Percentiles rank a stretch among this genome's conserved stretches.
phyloP scores from a whole-genome alignment of 2,797 vertebrate genomes.

The Sparus aurata region DNA sequence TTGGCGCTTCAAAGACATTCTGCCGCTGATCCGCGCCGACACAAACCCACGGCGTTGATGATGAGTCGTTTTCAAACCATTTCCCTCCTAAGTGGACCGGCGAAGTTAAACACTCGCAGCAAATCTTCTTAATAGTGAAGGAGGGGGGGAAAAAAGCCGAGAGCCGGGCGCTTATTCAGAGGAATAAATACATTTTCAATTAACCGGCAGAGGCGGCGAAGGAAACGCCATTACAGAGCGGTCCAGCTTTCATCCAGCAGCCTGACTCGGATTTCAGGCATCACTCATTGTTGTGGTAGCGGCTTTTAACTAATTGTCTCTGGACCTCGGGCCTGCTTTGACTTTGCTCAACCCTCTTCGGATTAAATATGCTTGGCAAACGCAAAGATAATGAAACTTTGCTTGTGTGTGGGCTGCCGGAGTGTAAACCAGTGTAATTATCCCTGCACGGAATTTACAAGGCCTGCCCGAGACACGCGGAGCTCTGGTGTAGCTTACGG shows the following conservation, averaged over 20 bases:
- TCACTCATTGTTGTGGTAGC: conserved; percentile 44
- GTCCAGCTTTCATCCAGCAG: conserved; percentile 35
- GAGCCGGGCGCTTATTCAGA: conserved; percentile 57
- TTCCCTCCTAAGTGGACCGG: conserved; percentile 56
- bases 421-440: conserved; percentile 31
- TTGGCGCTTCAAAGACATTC: conserved; percentile 66
- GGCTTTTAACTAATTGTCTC: conserved; percentile 59
- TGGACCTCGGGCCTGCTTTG: conserved; percentile 39
- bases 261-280: conserved; percentile 25
- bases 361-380: conserved; percentile 41
- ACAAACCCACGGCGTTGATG: conserved; percentile 48
- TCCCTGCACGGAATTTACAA: conserved; percentile 16
- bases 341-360: conserved; percentile 43
- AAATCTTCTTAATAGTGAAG: conserved; percentile 66
- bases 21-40: conserved; percentile 55
- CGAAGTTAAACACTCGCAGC: conserved; percentile 68
- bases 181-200: conserved; percentile 76
- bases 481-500: neutral
- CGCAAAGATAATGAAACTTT: conserved; percentile 22
- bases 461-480: neutral
- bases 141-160: conserved; percentile 40
- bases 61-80: conserved; percentile 37
- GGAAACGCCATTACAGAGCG: conserved; percentile 39
- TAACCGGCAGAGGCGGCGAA: conserved; percentile 49
- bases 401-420: conserved; percentile 2